Evolutionary conservation across 2,113 vertebrate species (phyloP), one percentile per base, ranked within the genome.

Genomic region (Sarotherodon lohbergeri): DNA sequence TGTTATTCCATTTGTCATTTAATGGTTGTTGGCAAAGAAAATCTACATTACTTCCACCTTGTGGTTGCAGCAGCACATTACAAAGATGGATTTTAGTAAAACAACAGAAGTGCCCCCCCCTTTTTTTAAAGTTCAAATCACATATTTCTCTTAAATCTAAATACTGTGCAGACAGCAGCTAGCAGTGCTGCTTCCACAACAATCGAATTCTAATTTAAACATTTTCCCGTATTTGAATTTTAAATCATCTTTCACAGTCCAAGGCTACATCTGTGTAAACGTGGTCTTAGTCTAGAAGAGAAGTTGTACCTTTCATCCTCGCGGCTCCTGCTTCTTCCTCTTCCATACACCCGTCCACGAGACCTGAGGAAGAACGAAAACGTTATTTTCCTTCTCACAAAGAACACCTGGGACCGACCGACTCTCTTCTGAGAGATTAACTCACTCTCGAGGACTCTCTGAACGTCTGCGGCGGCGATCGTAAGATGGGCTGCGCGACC

Each of bases 361-460:
- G 96, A 95, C 1, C 96, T 97, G 57, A 14, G 41, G 34, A 95
- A 81, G 95, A 91, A 93, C 1, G 0, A 19, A 27, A 19, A 0
- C 0, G 3, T 59, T 1, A 36, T 4, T 57, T 29, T 7, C 3
- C 2, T 3, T 57, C 11, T 16, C 2, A 39, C 13, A 24, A 9
- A 16, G 6, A 48, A 46, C 7, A 43, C 50, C 6, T 10, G 5
- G 4, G 6, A 39, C 3, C 1, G 1, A 5, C 9, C 1, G 3
- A 50, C 17, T 10, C 3, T 22, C 9, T 17, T 22, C 34, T n/a
- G 1, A 84, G 19, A 59, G 4, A 36, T 27, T 14, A 32, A 92
- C 98, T 97, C 96, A 99, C 98, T 98, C 98, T 96, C 97, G 95
- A 87, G 98, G 98, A 92, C 98, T 99, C 83, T 97, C 97, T 0